Conservation (phyloP, 2,797 vertebrate genomes). For the Sebastes matsubarae region DNA sequence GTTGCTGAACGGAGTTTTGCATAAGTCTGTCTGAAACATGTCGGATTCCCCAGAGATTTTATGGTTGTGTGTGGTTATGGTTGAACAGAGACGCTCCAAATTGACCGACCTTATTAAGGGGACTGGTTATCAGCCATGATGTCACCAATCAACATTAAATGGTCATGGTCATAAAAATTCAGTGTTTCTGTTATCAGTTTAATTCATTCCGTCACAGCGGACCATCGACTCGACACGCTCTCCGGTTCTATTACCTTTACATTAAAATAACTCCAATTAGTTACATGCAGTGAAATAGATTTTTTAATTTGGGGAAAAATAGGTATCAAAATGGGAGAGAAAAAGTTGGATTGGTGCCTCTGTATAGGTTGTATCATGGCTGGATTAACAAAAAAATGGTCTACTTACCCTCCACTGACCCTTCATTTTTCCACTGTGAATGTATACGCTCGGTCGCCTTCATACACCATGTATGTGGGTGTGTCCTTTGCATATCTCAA, state of each 20-base stretch:
- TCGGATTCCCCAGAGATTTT: background rate
- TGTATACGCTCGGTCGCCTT: no score
- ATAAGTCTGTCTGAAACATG: slow-evolving; percentile 8
- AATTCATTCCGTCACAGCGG: background rate
- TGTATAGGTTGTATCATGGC: background rate
- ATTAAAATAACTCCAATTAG: background rate
- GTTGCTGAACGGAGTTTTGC: slow-evolving; percentile 75
- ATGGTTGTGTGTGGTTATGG: background rate
- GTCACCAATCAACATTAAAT: background rate
- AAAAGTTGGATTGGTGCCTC: background rate
- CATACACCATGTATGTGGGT: no score
- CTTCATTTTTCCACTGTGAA: no score
- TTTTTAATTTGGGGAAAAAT: no score
- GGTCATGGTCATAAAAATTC: background rate
- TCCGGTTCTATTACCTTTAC: background rate
- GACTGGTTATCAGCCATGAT: background rate
- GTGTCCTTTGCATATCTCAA: no score
- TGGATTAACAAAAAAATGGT: no score
- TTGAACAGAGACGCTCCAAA: background rate
- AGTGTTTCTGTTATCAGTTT: background rate
- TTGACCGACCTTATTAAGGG: background rate
- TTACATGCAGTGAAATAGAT: no score
- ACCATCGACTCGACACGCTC: background rate
- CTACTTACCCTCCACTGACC: no score
- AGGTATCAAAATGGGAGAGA: no score